Conservation (phyloP, 2,113 vertebrate species). For the Sinocyclocheilus grahami region DNA sequence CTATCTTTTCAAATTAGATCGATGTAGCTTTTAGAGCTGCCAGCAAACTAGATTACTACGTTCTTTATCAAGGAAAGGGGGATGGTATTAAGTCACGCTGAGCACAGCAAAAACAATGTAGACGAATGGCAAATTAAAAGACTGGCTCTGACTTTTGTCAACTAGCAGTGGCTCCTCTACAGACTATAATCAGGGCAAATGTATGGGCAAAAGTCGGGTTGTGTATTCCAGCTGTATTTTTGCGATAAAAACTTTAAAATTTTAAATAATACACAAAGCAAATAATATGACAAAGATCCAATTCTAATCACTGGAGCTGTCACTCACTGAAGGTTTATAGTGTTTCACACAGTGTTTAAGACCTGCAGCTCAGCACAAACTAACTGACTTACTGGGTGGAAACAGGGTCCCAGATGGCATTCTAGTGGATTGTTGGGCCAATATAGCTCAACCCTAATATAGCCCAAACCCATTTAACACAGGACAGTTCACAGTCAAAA, state of each 20-base stretch:
- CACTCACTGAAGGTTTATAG: not conserved
- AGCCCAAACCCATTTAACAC: not conserved
- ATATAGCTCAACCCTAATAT: not conserved
- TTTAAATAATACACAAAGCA: not conserved
- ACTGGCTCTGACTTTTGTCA: no score
- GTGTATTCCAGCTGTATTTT: no score
- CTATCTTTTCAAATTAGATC: constrained; percentile 22
- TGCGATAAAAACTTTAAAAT: not conserved
- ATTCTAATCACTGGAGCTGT: not conserved
- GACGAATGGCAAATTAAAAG: no score
- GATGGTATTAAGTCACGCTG: not conserved
- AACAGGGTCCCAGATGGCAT: not conserved
- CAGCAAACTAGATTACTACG: constrained; percentile 24
- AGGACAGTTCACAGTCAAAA: not conserved
- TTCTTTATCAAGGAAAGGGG: not conserved
- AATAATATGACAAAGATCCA: not conserved
- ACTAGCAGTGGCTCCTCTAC: no score
- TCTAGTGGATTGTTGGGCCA: not conserved
- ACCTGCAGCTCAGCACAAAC: not conserved
- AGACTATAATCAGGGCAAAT: no score
- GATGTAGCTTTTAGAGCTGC: constrained; percentile 27
- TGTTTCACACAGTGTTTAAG: not conserved
- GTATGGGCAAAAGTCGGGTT: no score
- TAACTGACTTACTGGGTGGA: not conserved
- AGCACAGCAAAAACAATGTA: no score